A percentile compares a stretch with the other conserved stretches of the same genome.
These are phyloP conservation scores for Hemibagrus guttatus DNA, from an alignment of 2,797 vertebrate species.

Conservation along the genomic window DNA sequence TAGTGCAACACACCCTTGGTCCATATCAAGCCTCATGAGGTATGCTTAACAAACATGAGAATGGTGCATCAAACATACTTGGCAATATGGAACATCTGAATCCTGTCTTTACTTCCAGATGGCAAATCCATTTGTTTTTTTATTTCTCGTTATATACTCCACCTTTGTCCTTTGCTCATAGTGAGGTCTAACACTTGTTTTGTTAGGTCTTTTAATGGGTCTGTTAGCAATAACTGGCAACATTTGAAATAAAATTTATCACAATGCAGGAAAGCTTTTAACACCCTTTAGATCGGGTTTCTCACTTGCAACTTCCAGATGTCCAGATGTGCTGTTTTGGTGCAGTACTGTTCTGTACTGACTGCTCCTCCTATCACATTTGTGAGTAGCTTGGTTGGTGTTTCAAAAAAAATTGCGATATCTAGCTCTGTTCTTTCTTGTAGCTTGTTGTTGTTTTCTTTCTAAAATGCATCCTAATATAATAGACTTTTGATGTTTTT, in stretches of 20 bases:
- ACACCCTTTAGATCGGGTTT: conserved; percentile 24
- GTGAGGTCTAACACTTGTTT: conserved; percentile 8
- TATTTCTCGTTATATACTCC: neutral
- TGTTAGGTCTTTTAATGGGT: conserved; percentile 52
- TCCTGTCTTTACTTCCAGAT: conserved; percentile 1
- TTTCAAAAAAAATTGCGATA: conserved; percentile 62
- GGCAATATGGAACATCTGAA: neutral
- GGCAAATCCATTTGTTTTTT: neutral
- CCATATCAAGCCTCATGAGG: neutral
- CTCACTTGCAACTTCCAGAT: neutral
- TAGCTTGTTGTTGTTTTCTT: conserved; percentile 44
- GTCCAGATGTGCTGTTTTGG: conserved; percentile 39
- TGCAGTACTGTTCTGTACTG: no score
- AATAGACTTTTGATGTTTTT: neutral
- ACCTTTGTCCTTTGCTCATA: neutral
- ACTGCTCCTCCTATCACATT: conserved; percentile 11
- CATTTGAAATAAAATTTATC: conserved; percentile 69
- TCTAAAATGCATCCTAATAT: neutral
- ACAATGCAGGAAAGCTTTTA: conserved; percentile 60
- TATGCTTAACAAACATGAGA: neutral
- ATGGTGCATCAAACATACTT: neutral
- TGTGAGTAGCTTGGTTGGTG: conserved; percentile 53
- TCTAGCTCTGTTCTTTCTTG: conserved; percentile 59
- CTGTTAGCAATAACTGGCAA: conserved; percentile 66
- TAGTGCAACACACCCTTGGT: neutral